Percentiles rank a stretch among this genome's conserved stretches.
These are phyloP conservation scores for Hymenopus coronatus DNA, from an alignment of 2,888 invertebrate species.

Conservation along the genomic window DNA sequence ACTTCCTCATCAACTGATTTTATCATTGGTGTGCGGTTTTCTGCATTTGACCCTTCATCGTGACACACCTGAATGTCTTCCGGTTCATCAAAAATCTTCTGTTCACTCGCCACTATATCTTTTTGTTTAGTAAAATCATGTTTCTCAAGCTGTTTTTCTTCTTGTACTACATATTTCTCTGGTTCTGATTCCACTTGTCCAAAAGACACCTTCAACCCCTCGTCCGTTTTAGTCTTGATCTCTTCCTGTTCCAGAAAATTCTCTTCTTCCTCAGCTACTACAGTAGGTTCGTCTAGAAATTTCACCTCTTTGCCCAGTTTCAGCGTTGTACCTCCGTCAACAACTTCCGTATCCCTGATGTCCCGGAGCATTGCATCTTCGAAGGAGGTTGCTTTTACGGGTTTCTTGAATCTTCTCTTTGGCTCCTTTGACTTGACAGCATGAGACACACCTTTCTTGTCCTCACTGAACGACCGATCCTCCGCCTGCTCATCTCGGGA, in stretches of 20 bases:
- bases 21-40: not conserved
- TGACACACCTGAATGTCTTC: no score
- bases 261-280: not conserved
- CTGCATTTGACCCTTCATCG: not conserved
- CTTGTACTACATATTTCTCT: not conserved
- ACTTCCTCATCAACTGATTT: not conserved
- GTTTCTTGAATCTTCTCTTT: constrained; percentile 1
- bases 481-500: constrained; percentile 14
- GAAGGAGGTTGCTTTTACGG: constrained; percentile 1
- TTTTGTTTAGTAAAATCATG: not conserved
- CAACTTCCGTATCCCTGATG: not conserved
- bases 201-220: not conserved
- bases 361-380: not conserved
- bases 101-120: not conserved
- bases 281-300: not conserved
- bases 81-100: not conserved
- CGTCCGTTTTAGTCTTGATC: not conserved
- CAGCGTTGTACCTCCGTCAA: not conserved
- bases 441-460: not conserved
- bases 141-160: not conserved
- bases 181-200: not conserved
- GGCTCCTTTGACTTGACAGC: not conserved
- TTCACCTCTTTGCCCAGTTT: not conserved
- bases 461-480: constrained; percentile 18
- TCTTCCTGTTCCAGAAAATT: not conserved